These are phyloP conservation scores for Poecilia gillii DNA, from an alignment of 2,797 vertebrate genomes.

Conservation along the genomic window DNA sequence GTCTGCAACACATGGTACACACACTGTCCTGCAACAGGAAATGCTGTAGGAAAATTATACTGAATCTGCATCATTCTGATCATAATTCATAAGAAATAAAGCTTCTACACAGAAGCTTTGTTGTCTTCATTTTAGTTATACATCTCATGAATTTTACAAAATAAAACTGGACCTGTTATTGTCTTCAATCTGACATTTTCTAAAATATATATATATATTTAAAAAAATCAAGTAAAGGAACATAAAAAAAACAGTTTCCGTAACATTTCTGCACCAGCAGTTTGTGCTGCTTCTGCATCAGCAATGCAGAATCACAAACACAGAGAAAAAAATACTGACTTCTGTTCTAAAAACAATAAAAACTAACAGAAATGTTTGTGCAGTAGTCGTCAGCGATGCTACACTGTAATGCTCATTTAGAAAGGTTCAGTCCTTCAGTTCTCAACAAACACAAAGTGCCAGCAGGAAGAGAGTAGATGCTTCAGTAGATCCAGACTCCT, in stretches of 20 bases:
- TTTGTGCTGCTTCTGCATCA: neutral
- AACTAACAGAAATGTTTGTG: constrained; percentile 37
- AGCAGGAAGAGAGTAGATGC: neutral
- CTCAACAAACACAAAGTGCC: neutral
- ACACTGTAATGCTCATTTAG: constrained; percentile 8
- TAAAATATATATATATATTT: neutral
- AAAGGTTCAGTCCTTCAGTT: constrained; percentile 9
- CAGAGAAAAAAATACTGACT: constrained; percentile 37
- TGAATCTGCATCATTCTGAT: neutral
- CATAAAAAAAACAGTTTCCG: constrained; percentile 24
- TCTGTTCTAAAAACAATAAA: constrained; percentile 20
- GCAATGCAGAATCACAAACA: constrained; percentile 24
- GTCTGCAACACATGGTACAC: neutral
- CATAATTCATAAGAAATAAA: neutral
- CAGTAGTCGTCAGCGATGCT: constrained; percentile 3
- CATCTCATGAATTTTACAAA: neutral
- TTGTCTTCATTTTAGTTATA: constrained; percentile 6
- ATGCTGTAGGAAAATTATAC: neutral
- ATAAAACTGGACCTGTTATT: neutral
- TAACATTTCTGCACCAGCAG: neutral
- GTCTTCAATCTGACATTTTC: constrained; percentile 32
- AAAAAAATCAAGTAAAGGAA: neutral
- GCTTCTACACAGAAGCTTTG: neutral
- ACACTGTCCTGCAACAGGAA: neutral
- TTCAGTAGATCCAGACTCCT: constrained; percentile 5